phyloP scores from a whole-genome alignment of 2,797 vertebrate species.

The Pseudochromis fuscus region DNA sequence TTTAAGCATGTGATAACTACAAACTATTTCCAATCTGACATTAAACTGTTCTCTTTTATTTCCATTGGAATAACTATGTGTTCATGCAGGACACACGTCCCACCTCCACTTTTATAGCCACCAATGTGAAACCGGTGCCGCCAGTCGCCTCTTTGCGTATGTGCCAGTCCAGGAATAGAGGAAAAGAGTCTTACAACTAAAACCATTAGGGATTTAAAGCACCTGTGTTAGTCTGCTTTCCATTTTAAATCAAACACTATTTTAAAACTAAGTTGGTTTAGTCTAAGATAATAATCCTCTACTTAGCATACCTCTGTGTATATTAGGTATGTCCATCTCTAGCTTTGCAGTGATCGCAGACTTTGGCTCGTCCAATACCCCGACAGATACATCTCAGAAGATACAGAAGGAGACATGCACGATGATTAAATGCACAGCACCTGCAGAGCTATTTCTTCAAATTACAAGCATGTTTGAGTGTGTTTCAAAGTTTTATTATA shows the following conservation, averaged over 20 bases:
- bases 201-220: constrained; percentile 75
- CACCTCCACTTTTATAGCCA: neutral
- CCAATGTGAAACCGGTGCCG: constrained; percentile 6
- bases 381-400: neutral
- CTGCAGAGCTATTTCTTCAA: constrained; percentile 15
- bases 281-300: constrained; percentile 53
- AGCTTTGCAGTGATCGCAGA: constrained; percentile 34
- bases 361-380: constrained; percentile 5
- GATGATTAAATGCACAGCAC: neutral
- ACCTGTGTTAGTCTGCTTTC: constrained; percentile 41
- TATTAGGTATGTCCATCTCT: constrained; percentile 18
- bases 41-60: neutral
- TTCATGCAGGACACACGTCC: neutral
- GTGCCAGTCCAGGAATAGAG: constrained; percentile 58
- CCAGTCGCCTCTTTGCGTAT: neutral
- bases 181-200: constrained; percentile 80
- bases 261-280: constrained; percentile 56
- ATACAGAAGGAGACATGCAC: neutral
- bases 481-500: constrained; percentile 78
- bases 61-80: neutral
- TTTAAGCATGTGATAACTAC: neutral
- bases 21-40: neutral
- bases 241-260: constrained; percentile 43
- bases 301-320: constrained; percentile 45
- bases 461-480: constrained; percentile 24